phyloP scores from a whole-genome alignment of 2,113 vertebrate species.

The Eidolon helvum region DNA sequence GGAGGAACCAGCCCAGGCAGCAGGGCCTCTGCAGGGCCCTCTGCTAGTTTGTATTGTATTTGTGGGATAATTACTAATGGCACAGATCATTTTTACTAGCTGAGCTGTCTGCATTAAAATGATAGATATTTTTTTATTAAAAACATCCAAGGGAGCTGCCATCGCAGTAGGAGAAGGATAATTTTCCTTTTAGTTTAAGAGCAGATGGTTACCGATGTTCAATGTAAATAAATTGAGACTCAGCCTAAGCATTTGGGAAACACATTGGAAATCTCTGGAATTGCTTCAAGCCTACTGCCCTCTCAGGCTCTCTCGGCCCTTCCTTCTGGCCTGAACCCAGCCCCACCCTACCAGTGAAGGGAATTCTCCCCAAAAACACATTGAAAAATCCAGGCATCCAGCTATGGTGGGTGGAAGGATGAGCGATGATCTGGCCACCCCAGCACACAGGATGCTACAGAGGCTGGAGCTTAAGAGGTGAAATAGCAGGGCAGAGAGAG shows the following conservation, averaged over 20 bases:
- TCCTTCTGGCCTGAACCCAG: not conserved
- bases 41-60: slow-evolving; percentile 79
- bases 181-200: slow-evolving; percentile 85
- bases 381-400: not conserved
- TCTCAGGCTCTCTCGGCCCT: not conserved
- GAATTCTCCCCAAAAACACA: not conserved
- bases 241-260: slow-evolving; percentile 73
- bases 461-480: not conserved
- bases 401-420: not conserved
- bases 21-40: slow-evolving; percentile 16
- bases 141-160: slow-evolving; percentile 80
- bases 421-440: not conserved
- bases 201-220: slow-evolving; percentile 83
- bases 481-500: no score
- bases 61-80: slow-evolving; percentile 83
- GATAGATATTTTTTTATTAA: slow-evolving; percentile 83
- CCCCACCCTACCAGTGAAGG: not conserved
- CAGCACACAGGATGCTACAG: not conserved
- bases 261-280: slow-evolving; percentile 43
- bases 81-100: slow-evolving; percentile 87
- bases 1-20: not conserved
- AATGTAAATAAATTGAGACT: slow-evolving; percentile 80
- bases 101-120: slow-evolving; percentile 85
- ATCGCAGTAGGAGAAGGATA: slow-evolving; percentile 76
- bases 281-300: not conserved